Percentiles rank a stretch among this genome's conserved stretches.
phyloP scores from a whole-genome alignment of 2,797 vertebrate species.

The Alosa sapidissima region DNA sequence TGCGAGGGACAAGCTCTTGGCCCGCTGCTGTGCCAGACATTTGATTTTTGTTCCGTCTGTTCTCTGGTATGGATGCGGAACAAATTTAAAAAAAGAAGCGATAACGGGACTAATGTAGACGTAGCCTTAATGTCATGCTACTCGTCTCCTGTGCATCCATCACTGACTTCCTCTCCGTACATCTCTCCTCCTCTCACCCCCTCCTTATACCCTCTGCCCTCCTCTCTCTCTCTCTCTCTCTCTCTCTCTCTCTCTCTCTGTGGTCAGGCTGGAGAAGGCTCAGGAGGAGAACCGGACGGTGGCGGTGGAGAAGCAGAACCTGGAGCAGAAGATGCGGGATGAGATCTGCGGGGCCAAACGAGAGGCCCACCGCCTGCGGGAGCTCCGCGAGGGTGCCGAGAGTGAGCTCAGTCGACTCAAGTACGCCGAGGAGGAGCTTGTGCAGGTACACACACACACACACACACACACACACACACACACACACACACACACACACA shows the following conservation, averaged over 20 bases:
- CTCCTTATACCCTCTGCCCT: too few relatives aligned
- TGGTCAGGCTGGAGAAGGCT: slow-evolving; percentile 89
- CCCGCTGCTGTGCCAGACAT: too few relatives aligned
- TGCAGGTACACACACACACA: slow-evolving; percentile 79
- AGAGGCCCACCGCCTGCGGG: slow-evolving; percentile 89
- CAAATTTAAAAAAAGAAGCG: too few relatives aligned
- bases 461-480: slow-evolving; percentile 5
- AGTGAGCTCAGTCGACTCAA: slow-evolving; percentile 94
- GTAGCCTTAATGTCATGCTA: too few relatives aligned
- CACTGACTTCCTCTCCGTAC: too few relatives aligned
- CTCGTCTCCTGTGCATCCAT: too few relatives aligned
- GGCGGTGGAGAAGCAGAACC: slow-evolving; percentile 96
- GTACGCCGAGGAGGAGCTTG: slow-evolving; percentile 95
- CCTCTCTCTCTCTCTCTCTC: not conserved
- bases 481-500: slow-evolving; percentile 1
- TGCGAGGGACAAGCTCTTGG: too few relatives aligned
- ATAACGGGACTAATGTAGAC: too few relatives aligned
- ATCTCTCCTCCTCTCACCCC: too few relatives aligned
- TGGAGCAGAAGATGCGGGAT: slow-evolving; percentile 96
- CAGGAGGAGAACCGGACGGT: slow-evolving; percentile 98
- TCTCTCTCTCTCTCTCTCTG: not conserved
- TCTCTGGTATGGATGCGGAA: too few relatives aligned
- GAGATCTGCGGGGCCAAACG: slow-evolving; percentile 94
- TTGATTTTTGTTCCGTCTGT: too few relatives aligned
- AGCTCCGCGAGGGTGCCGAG: slow-evolving; percentile 91